These are phyloP conservation scores for Xestia ashworthii DNA, from an alignment of 2,888 invertebrate genomes.

Conservation along the genomic window DNA sequence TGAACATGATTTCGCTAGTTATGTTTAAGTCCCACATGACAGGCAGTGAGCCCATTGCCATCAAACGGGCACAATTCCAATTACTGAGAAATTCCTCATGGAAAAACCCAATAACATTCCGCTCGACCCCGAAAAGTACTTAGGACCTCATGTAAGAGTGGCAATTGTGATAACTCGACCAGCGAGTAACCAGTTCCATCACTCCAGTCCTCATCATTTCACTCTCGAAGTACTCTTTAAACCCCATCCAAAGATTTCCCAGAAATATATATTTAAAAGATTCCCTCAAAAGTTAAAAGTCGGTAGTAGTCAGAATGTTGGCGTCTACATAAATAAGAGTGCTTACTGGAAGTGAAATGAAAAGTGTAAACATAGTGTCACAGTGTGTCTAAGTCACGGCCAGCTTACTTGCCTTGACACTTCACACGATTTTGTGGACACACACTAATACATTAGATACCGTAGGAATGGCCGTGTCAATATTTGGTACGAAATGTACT, in stretches of 20 bases:
- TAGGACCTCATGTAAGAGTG: not conserved
- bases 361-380: slow-evolving; percentile 44
- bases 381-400: slow-evolving; percentile 31
- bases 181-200: not conserved
- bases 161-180: not conserved
- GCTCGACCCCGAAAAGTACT: not conserved
- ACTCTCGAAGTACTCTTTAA: not conserved
- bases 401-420: slow-evolving; percentile 43
- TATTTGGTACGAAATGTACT: slow-evolving; percentile 28
- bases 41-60: not conserved
- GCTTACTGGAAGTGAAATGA: slow-evolving; percentile 32
- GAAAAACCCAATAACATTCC: not conserved
- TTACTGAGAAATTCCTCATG: not conserved
- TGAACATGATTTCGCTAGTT: too few relatives aligned
- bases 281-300: not conserved
- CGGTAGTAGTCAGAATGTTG: not conserved
- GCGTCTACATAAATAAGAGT: not conserved
- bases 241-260: not conserved
- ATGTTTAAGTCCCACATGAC: not conserved
- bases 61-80: not conserved
- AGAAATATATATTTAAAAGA: not conserved
- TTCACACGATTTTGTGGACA: slow-evolving; percentile 30
- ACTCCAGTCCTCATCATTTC: not conserved
- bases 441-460: slow-evolving; percentile 23
- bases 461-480: slow-evolving; percentile 28